These are phyloP conservation scores for Drosophila kanekoi DNA, from an alignment of 2,888 invertebrate genomes.

Conservation along the genomic window DNA sequence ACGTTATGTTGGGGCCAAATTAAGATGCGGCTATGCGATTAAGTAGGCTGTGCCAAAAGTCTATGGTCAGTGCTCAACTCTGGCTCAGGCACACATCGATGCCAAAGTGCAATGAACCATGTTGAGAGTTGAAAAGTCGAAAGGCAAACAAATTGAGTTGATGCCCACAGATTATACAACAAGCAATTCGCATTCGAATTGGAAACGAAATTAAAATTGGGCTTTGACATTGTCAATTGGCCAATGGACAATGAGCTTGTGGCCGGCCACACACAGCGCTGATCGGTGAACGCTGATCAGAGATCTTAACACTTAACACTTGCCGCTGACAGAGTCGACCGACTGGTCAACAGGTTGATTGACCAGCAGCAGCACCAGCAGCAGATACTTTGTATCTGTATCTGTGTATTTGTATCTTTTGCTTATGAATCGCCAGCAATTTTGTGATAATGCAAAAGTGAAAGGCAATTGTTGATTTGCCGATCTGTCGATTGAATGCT, in stretches of 20 bases:
- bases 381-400: constrained; percentile 4
- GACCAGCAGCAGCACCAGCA: constrained; percentile 24
- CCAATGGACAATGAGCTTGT: constrained; percentile 1
- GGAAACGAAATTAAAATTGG: constrained; percentile 15
- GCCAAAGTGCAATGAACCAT: constrained; percentile 41
- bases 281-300: constrained; percentile 10
- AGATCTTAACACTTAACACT: constrained; percentile 34
- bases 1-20: constrained; percentile 19
- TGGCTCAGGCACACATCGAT: constrained; percentile 6
- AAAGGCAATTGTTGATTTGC: constrained; percentile 37
- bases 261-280: constrained; percentile 21
- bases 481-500: constrained; percentile 12
- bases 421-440: constrained; percentile 20
- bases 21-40: constrained; percentile 19
- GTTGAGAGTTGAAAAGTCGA: constrained; percentile 33
- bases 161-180: constrained; percentile 23
- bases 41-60: constrained; percentile 12
- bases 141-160: constrained; percentile 16
- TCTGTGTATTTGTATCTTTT: constrained; percentile 13
- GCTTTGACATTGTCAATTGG: constrained; percentile 34
- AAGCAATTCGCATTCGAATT: constrained; percentile 11
- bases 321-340: constrained; percentile 6
- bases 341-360: constrained; percentile 49
- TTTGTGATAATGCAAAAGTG: constrained; percentile 37
- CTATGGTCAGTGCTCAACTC: neutral